phyloP scores from a whole-genome alignment of 2,113 vertebrate genomes.

The Scopus umbretta region DNA sequence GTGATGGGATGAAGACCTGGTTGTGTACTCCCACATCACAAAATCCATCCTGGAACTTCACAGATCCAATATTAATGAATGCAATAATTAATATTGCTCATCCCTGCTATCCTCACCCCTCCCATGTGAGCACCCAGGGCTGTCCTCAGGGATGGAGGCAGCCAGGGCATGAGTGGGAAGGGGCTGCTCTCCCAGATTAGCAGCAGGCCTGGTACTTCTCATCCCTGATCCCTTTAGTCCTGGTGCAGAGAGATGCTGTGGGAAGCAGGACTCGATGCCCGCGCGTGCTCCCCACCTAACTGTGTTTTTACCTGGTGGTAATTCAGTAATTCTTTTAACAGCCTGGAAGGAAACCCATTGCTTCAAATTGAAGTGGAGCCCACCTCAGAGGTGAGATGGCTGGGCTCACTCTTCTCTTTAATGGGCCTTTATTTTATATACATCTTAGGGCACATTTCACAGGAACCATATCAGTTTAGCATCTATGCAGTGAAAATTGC shows the following conservation, averaged over 20 bases:
- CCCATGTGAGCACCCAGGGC: neutral
- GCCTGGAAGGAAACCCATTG: conserved; percentile 90
- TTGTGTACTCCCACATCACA: neutral
- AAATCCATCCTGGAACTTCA: neutral
- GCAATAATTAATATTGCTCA: neutral
- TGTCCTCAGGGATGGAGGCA: accelerated
- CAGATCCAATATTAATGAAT: accelerated
- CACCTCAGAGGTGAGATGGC: conserved; percentile 88
- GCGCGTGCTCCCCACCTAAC: accelerated
- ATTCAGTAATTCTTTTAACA: conserved; percentile 46
- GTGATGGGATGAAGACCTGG: accelerated
- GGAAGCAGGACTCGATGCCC: accelerated
- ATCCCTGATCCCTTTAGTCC: neutral
- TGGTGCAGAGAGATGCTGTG: accelerated
- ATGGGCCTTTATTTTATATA: neutral
- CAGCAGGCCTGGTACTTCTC: neutral
- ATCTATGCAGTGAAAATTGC: neutral
- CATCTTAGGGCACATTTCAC: neutral
- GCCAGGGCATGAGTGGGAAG: neutral
- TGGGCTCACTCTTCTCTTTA: neutral
- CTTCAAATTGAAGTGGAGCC: conserved; percentile 99
- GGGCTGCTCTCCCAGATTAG: neutral
- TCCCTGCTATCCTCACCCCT: accelerated
- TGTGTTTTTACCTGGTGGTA: accelerated
- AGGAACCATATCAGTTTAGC: neutral